These are phyloP conservation scores for Caenorhabditis imperialis DNA, from an alignment of 2,888 invertebrate genomes.

Conservation along the genomic window DNA sequence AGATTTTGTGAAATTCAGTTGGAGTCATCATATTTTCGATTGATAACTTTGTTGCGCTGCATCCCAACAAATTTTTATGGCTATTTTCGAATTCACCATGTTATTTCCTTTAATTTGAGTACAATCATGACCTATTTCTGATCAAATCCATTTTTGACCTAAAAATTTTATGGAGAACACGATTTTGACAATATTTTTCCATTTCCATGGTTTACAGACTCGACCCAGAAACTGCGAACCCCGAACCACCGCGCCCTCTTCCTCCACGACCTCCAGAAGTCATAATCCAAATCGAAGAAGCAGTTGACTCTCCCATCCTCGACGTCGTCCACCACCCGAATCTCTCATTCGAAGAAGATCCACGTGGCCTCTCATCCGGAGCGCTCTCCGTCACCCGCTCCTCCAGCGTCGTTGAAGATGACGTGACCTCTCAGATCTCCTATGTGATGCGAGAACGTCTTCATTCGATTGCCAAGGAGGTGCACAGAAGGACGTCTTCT, in stretches of 20 bases:
- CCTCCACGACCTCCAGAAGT: constrained; percentile 61
- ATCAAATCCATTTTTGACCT: too few relatives aligned
- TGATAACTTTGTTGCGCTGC: too few relatives aligned
- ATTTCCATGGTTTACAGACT: too few relatives aligned
- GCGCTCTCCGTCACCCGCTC: constrained; percentile 23
- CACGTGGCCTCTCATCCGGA: constrained; percentile 1
- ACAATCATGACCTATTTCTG: too few relatives aligned
- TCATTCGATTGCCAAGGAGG: constrained; percentile 67
- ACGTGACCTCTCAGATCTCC: constrained; percentile 63
- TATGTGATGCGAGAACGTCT: constrained; percentile 72
- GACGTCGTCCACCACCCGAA: constrained; percentile 2
- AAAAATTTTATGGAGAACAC: too few relatives aligned
- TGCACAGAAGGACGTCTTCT: constrained; percentile 71
- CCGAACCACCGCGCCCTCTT: constrained; percentile 40
- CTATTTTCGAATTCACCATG: too few relatives aligned
- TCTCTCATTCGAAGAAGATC: too few relatives aligned
- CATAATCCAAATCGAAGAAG: constrained; percentile 49
- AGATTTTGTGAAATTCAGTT: too few relatives aligned
- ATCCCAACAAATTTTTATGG: too few relatives aligned
- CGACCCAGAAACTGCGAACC: constrained; percentile 45
- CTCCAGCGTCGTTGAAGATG: constrained; percentile 42
- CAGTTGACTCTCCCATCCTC: constrained; percentile 35
- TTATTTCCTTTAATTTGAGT: too few relatives aligned
- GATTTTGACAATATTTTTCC: too few relatives aligned
- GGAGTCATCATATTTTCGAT: too few relatives aligned